These are phyloP conservation scores for Percopsis transmontana DNA, from an alignment of 2,113 vertebrate genomes.

Conservation along the genomic window DNA sequence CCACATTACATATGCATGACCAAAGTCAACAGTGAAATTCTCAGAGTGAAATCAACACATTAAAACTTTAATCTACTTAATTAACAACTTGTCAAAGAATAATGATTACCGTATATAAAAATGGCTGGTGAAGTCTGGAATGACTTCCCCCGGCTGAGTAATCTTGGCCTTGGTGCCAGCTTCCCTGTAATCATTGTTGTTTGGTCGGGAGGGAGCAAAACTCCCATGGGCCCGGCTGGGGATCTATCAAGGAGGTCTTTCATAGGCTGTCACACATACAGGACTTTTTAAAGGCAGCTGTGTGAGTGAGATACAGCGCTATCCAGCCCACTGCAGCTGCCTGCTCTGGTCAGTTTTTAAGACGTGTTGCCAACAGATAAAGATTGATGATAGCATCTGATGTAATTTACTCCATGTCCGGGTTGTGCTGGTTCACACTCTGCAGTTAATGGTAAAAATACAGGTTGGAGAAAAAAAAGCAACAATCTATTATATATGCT, in stretches of 20 bases:
- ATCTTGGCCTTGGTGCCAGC: neutral
- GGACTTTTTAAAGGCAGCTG: conserved; percentile 40
- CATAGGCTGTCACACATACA: conserved; percentile 41
- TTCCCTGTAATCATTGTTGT: conserved; percentile 4
- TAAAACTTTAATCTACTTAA: neutral
- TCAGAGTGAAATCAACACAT: neutral
- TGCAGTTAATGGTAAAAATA: conserved; percentile 50
- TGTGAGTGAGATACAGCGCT: conserved; percentile 58
- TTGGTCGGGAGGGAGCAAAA: conserved; percentile 2
- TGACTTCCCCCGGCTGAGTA: neutral
- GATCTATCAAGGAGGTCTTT: conserved; percentile 31
- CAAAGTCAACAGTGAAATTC: neutral
- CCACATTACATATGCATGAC: neutral
- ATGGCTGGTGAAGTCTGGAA: neutral
- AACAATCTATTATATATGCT: conserved; percentile 56
- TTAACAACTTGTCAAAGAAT: neutral
- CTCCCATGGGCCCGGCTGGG: neutral
- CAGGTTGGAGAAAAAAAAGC: conserved; percentile 59
- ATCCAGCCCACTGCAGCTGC: conserved; percentile 41
- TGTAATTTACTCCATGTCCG: conserved; percentile 69
- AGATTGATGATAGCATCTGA: conserved; percentile 73
- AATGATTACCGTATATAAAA: neutral
- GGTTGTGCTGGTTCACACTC: conserved; percentile 61
- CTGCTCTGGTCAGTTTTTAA: conserved; percentile 45
- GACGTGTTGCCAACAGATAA: conserved; percentile 62